These are phyloP conservation scores for Limnephilus marmoratus DNA, from an alignment of 2,888 invertebrate genomes.

Conservation along the genomic window DNA sequence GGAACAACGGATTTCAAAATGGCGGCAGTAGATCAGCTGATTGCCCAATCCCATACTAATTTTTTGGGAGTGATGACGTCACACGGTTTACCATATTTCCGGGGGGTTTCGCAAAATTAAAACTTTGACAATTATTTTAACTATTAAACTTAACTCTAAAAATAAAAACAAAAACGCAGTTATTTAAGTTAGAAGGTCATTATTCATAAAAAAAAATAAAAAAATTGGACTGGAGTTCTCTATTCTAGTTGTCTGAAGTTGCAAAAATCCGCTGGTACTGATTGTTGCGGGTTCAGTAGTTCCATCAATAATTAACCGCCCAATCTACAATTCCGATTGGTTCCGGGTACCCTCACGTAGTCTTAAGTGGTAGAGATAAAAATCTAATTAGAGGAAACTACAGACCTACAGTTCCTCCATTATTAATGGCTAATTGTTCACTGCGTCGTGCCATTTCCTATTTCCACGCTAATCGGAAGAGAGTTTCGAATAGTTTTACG, in stretches of 20 bases:
- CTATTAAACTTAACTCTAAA: too few species aligned
- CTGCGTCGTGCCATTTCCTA: background rate
- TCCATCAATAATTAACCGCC: background rate
- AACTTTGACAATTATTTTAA: too few species aligned
- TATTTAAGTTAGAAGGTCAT: too few species aligned
- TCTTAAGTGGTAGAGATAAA: constrained; percentile 19
- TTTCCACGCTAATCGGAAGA: background rate
- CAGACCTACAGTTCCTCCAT: background rate
- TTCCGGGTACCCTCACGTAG: background rate
- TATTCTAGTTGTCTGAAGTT: background rate
- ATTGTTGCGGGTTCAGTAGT: background rate
- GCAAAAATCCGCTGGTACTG: background rate
- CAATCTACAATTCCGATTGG: constrained; percentile 1
- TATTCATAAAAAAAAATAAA: too few species aligned
- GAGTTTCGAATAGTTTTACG: background rate
- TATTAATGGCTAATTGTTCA: constrained; percentile 36
- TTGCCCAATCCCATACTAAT: too few species aligned
- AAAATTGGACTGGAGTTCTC: too few species aligned
- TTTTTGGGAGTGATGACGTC: too few species aligned
- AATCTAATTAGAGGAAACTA: constrained; percentile 42
- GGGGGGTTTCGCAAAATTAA: too few species aligned
- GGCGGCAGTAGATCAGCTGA: too few species aligned
- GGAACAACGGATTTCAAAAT: too few species aligned
- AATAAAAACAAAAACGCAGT: too few species aligned
- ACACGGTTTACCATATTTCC: too few species aligned